These are phyloP conservation scores for Cerastis rubricosa DNA, from an alignment of 2,888 invertebrate genomes.

Conservation along the genomic window DNA sequence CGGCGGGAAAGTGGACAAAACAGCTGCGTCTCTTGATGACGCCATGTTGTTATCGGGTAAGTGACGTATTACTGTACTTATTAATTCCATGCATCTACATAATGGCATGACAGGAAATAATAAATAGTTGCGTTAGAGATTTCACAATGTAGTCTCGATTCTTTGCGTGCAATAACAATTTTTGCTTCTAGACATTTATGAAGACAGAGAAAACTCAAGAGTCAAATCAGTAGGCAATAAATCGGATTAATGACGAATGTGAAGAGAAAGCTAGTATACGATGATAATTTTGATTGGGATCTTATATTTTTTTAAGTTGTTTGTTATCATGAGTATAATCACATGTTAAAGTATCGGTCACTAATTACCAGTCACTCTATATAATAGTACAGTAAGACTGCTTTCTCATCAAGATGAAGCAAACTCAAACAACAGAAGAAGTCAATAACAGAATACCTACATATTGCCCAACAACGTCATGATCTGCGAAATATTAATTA, in stretches of 20 bases:
- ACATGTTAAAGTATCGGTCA: no score
- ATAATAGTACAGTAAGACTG: background rate
- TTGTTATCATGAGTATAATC: no score
- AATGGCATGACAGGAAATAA: conserved; percentile 4
- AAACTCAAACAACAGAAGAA: background rate
- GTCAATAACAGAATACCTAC: background rate
- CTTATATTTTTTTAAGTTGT: no score
- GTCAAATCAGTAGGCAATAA: background rate
- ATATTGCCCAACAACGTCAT: background rate
- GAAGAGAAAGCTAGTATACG: background rate
- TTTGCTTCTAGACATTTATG: background rate
- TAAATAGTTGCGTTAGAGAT: conserved; percentile 5
- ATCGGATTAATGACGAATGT: background rate
- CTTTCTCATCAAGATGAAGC: background rate
- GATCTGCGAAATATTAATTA: conserved; percentile 5
- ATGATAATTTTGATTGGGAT: background rate
- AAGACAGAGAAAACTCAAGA: background rate
- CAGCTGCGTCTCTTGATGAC: conserved; percentile 80
- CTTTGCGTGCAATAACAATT: background rate
- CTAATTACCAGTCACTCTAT: no score
- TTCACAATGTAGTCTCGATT: background rate
- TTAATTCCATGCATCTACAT: background rate
- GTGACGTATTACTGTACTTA: conserved; percentile 47
- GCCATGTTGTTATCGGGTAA: conserved; percentile 85
- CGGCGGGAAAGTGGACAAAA: conserved; percentile 67